Conservation (phyloP, 2,888 invertebrate genomes). For the Eumacrocentrus americanus region DNA sequence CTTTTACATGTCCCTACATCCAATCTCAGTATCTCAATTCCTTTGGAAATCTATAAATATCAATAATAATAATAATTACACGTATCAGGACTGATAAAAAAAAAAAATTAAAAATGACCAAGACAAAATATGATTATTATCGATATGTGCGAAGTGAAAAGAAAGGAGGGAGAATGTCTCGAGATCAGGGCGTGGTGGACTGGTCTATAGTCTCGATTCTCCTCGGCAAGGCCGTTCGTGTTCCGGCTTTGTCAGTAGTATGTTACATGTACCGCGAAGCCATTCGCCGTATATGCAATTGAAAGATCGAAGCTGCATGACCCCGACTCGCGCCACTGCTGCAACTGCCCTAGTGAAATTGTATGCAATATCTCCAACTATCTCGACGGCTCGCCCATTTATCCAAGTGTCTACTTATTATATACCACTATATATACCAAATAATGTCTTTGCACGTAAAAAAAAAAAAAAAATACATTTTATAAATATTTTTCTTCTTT, state of each 20-base stretch:
- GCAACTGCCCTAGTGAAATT: constrained; percentile 14
- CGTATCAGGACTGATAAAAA: constrained; percentile 13
- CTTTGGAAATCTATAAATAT: background rate
- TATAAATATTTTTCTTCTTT: too few species aligned
- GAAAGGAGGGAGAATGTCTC: constrained; percentile 29
- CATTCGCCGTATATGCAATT: constrained; percentile 15
- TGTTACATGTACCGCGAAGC: background rate
- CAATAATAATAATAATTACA: constrained; percentile 15
- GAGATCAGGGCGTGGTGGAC: constrained; percentile 55
- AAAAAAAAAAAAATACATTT: background rate
- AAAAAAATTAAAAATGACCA: constrained; percentile 15
- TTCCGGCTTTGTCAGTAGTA: constrained; percentile 49
- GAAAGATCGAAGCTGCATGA: constrained; percentile 24
- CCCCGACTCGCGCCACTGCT: constrained; percentile 20
- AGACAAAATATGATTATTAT: constrained; percentile 3
- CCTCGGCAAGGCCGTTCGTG: constrained; percentile 58
- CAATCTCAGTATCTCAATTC: too few species aligned
- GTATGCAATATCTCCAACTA: too few species aligned
- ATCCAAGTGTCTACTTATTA: background rate
- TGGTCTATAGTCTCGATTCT: constrained; percentile 44
- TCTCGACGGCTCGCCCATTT: too few species aligned
- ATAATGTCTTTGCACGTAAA: background rate
- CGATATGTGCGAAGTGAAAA: background rate
- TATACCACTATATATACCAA: background rate
- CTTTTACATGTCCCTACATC: too few species aligned